Evolutionary conservation across 2,888 invertebrate species (phyloP).

Genomic region (Nysson spinosus): DNA sequence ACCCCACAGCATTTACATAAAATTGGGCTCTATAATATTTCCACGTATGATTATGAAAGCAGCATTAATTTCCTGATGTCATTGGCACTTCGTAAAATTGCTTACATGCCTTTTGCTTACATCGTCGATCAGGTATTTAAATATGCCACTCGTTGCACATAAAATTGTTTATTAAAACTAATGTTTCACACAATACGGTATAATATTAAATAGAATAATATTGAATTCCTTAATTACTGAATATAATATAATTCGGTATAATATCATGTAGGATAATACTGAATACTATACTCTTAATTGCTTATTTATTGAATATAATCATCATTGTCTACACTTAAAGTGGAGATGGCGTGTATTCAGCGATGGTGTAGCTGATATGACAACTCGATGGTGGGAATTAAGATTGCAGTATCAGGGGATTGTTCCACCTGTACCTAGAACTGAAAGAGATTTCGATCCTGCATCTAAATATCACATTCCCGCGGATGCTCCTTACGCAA

Average conservation of each 20-base stretch:
- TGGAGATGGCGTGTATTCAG: conserved; percentile 91
- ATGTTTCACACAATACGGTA: too few relatives aligned
- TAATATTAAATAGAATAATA: too few relatives aligned
- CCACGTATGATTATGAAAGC: conserved; percentile 83
- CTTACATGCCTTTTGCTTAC: conserved; percentile 88
- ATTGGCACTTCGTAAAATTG: conserved; percentile 88
- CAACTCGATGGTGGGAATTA: conserved; percentile 87
- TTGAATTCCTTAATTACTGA: too few relatives aligned
- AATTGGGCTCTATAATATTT: conserved; percentile 85
- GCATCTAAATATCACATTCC: conserved; percentile 90
- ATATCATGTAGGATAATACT: too few relatives aligned
- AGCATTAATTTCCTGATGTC: conserved; percentile 88
- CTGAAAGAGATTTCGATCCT: conserved; percentile 89
- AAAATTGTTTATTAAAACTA: background rate
- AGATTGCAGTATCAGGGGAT: conserved; percentile 86
- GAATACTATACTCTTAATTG: too few relatives aligned
- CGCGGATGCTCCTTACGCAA: conserved; percentile 81
- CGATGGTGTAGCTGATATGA: conserved; percentile 85
- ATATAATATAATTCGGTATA: too few relatives aligned
- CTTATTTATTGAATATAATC: too few relatives aligned
- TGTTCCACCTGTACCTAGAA: conserved; percentile 83
- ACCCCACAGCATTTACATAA: conserved; percentile 87
- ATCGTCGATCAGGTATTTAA: conserved; percentile 85
- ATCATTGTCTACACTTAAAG: conserved; percentile 78
- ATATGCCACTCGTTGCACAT: background rate